These are phyloP conservation scores for Psix sp. DNA, from an alignment of 1,140 invertebrate species.

Conservation along the genomic window DNA sequence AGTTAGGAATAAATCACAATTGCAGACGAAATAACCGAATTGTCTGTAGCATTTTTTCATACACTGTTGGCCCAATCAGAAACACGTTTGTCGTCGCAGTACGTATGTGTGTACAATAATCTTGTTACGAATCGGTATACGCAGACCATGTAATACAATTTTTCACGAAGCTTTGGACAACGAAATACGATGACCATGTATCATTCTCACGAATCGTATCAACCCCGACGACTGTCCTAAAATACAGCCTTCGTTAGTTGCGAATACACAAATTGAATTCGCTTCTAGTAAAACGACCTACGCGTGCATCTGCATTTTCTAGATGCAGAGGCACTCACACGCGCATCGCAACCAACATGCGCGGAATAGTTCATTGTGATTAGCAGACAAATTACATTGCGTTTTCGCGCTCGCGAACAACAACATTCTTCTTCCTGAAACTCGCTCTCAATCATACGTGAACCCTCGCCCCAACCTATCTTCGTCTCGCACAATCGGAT, in stretches of 20 bases:
- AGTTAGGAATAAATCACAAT: slow-evolving; percentile 63
- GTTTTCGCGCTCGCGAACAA: slow-evolving; percentile 15
- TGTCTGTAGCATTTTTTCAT: slow-evolving; percentile 63
- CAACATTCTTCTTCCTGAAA: slow-evolving; percentile 38
- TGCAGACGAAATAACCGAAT: slow-evolving; percentile 61
- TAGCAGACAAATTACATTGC: slow-evolving; percentile 53
- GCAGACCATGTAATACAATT: slow-evolving; percentile 59
- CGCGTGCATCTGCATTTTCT: slow-evolving; percentile 52
- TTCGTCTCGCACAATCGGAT: slow-evolving; percentile 2
- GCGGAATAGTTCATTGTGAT: slow-evolving; percentile 51
- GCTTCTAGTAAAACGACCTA: slow-evolving; percentile 54
- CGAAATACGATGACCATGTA: slow-evolving; percentile 60
- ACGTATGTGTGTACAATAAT: slow-evolving; percentile 57
- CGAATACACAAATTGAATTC: slow-evolving; percentile 59
- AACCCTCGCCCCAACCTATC: slow-evolving; percentile 19
- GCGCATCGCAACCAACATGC: slow-evolving; percentile 12
- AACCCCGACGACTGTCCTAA: slow-evolving; percentile 56
- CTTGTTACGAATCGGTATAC: slow-evolving; percentile 59
- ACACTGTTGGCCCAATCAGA: slow-evolving; percentile 58
- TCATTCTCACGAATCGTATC: slow-evolving; percentile 61
- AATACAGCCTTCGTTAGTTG: slow-evolving; percentile 60
- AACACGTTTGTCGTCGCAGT: slow-evolving; percentile 58
- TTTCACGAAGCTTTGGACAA: slow-evolving; percentile 63
- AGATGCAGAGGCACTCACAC: slow-evolving; percentile 28
- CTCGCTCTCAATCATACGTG: slow-evolving; percentile 43